Conservation (phyloP, 2,888 invertebrate genomes). For the Sericinus montela region DNA sequence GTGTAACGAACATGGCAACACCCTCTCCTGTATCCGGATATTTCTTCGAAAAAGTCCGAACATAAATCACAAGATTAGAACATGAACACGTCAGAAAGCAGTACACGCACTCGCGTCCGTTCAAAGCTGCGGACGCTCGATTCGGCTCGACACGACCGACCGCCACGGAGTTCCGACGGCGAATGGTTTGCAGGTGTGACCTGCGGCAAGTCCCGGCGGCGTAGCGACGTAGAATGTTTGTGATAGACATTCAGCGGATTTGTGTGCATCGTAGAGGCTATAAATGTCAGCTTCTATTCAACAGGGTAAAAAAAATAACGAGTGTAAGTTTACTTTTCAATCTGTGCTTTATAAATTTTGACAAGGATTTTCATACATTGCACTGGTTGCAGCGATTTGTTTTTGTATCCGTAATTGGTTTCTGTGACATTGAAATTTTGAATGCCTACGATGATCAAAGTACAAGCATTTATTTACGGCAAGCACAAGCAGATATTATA, state of each 20-base stretch:
- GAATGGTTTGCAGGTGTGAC: conserved; percentile 16
- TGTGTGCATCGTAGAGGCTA: conserved; percentile 1
- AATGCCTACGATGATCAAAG: too few species aligned
- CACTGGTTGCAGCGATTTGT: too few species aligned
- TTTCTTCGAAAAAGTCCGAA: conserved; percentile 2
- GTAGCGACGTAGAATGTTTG: neutral
- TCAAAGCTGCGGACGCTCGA: neutral
- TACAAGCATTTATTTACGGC: too few species aligned
- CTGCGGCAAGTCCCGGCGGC: conserved; percentile 1
- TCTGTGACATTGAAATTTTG: too few species aligned
- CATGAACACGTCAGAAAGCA: conserved; percentile 13
- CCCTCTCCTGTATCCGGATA: conserved; percentile 1
- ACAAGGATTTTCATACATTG: too few species aligned
- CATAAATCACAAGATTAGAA: conserved; percentile 13
- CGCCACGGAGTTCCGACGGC: conserved; percentile 5
- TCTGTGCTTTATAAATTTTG: too few species aligned
- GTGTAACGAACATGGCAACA: neutral
- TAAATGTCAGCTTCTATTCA: conserved; percentile 7
- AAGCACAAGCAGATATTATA: too few species aligned
- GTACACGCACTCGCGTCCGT: conserved; percentile 10
- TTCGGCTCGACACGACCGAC: conserved; percentile 1
- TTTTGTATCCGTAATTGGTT: too few species aligned
- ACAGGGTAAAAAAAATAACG: neutral
- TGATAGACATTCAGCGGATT: conserved; percentile 6
- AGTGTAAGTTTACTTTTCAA: too few species aligned